These are phyloP conservation scores for Colius striatus DNA, from an alignment of 2,113 vertebrate genomes.

Conservation along the genomic window DNA sequence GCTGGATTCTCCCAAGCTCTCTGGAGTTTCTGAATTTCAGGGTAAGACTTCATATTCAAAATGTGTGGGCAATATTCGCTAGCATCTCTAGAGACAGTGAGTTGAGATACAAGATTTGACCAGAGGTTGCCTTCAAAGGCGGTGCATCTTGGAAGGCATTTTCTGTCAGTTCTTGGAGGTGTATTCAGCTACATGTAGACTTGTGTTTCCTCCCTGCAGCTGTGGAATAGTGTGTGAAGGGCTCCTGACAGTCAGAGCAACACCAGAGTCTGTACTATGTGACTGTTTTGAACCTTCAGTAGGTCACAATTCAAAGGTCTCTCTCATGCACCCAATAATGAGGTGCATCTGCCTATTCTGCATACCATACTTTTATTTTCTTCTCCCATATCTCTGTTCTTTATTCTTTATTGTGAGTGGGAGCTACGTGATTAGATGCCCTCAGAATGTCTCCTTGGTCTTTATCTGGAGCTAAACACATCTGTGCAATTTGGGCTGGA, in stretches of 20 bases:
- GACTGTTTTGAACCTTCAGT: background rate
- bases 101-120: background rate
- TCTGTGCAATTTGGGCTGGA: background rate
- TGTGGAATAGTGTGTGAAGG: background rate
- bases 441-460: background rate
- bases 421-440: background rate
- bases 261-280: background rate
- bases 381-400: background rate
- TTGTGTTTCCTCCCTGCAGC: background rate
- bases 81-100: background rate
- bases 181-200: background rate
- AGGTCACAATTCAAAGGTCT: background rate
- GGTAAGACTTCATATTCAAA: conserved; percentile 63
- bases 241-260: background rate
- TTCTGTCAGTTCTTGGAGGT: background rate
- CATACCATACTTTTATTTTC: background rate
- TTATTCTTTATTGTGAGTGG: background rate
- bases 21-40: conserved; percentile 67
- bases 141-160: background rate
- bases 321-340: rapidly evolving
- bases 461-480: background rate
- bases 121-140: background rate
- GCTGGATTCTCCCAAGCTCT: conserved; percentile 76
- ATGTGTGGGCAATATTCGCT: background rate
- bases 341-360: background rate